These are phyloP conservation scores for Tyto alba DNA, from an alignment of 2,113 vertebrate genomes.

Conservation along the genomic window DNA sequence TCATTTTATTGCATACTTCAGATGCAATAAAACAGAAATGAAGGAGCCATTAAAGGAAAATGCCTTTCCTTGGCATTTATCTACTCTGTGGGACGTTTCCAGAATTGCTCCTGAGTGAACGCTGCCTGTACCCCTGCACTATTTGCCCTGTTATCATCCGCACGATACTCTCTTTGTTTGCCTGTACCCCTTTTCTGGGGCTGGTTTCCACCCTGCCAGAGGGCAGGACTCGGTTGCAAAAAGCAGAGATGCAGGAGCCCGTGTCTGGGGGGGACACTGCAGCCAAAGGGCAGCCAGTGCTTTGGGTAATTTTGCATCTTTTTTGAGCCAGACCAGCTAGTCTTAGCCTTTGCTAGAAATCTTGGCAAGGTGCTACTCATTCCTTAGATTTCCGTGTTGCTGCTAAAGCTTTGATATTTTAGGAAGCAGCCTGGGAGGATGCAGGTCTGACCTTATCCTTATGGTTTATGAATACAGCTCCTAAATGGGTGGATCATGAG, in stretches of 20 bases:
- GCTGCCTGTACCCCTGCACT: neutral
- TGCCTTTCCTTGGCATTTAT: neutral
- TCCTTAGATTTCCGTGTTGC: neutral
- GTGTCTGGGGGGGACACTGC: neutral
- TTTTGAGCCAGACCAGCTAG: neutral
- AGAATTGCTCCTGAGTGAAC: neutral
- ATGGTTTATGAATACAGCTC: neutral
- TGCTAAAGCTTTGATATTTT: neutral
- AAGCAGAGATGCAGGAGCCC: neutral
- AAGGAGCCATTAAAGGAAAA: neutral
- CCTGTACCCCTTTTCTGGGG: neutral
- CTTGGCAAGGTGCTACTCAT: neutral
- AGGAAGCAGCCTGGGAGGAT: neutral
- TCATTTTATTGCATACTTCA: conserved; percentile 2
- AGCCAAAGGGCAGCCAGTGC: neutral
- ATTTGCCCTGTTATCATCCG: neutral
- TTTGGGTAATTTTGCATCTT: neutral
- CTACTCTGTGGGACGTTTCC: neutral
- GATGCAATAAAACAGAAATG: conserved; percentile 2
- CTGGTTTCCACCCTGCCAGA: neutral
- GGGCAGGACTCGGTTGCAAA: neutral
- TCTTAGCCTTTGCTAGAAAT: neutral
- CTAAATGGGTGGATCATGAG: neutral
- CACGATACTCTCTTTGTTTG: neutral
- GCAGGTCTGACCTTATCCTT: neutral